These are phyloP conservation scores for Troglohyphantes excavatus DNA, from an alignment of 2,888 invertebrate genomes.

Conservation along the genomic window DNA sequence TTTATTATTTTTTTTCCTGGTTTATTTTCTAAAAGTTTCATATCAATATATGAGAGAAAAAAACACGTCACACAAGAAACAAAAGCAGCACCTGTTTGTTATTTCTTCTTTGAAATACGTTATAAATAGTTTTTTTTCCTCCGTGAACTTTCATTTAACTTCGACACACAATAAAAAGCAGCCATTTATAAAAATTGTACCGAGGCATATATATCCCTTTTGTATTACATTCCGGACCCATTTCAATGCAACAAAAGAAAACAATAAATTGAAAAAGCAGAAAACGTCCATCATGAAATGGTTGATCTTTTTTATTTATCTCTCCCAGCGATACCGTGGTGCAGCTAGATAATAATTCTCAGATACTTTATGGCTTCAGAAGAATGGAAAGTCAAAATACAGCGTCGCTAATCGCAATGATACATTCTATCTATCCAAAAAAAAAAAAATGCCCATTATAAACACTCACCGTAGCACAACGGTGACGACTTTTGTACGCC, in stretches of 20 bases:
- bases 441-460: conserved; percentile 58
- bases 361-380: conserved; percentile 33
- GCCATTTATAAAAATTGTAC: neutral
- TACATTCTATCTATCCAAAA: conserved; percentile 46
- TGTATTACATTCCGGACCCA: conserved; percentile 8
- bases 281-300: conserved; percentile 27
- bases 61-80: conserved; percentile 2
- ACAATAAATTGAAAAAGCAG: conserved; percentile 48
- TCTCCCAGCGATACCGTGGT: conserved; percentile 35
- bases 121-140: conserved; percentile 1
- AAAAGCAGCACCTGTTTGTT: neutral
- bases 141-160: neutral
- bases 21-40: no score
- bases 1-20: no score
- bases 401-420: conserved; percentile 53
- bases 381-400: conserved; percentile 50
- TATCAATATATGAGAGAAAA: neutral
- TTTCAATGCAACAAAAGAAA: conserved; percentile 25
- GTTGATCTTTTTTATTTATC: conserved; percentile 36
- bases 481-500: conserved; percentile 50
- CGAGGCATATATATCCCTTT: neutral
- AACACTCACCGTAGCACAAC: conserved; percentile 63
- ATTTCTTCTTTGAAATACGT: neutral
- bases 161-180: neutral
- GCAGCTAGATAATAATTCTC: conserved; percentile 49